Conservation (phyloP, 2,797 vertebrate species). For the Karalla daura region DNA sequence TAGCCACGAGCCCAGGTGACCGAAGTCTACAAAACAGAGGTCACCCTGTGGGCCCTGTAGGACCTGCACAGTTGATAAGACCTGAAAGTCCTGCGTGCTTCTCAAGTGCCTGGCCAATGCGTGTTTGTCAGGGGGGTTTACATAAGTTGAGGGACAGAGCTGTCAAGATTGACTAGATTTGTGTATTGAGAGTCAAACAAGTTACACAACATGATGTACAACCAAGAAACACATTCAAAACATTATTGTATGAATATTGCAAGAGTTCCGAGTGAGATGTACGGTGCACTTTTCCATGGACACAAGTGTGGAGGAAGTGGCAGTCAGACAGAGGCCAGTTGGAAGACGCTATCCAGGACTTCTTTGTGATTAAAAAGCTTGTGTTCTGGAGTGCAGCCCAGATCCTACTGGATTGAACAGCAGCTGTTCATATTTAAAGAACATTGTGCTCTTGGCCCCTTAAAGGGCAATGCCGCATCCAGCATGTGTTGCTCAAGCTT, state of each 20-base stretch:
- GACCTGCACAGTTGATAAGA: slow-evolving; percentile 52
- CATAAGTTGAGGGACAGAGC: slow-evolving; percentile 17
- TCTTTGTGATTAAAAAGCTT: slow-evolving; percentile 52
- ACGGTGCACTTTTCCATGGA: background rate
- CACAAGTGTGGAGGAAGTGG: slow-evolving; percentile 6
- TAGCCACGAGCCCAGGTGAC: slow-evolving; percentile 67
- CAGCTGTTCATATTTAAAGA: slow-evolving; percentile 72
- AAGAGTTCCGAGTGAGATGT: background rate
- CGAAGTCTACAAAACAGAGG: slow-evolving; percentile 62
- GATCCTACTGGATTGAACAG: slow-evolving; percentile 41
- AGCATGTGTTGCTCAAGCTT: slow-evolving; percentile 6
- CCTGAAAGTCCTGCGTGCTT: slow-evolving; percentile 40
- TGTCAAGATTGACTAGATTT: background rate
- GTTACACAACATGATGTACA: background rate
- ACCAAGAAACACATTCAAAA: background rate
- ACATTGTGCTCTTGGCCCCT: slow-evolving; percentile 34
- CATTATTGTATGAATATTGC: background rate
- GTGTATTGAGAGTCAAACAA: background rate
- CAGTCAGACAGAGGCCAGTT: slow-evolving; percentile 9
- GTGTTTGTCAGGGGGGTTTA: slow-evolving; percentile 22
- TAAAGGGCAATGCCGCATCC: slow-evolving; percentile 44
- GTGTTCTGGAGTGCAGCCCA: slow-evolving; percentile 44
- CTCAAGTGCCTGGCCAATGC: slow-evolving; percentile 4
- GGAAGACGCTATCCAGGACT: slow-evolving; percentile 36
- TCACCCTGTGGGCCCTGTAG: slow-evolving; percentile 43